Evolutionary conservation across 2,797 vertebrate genomes (phyloP), one percentile per base, ranked within the genome.

Genomic region (Liparis tanakae): DNA sequence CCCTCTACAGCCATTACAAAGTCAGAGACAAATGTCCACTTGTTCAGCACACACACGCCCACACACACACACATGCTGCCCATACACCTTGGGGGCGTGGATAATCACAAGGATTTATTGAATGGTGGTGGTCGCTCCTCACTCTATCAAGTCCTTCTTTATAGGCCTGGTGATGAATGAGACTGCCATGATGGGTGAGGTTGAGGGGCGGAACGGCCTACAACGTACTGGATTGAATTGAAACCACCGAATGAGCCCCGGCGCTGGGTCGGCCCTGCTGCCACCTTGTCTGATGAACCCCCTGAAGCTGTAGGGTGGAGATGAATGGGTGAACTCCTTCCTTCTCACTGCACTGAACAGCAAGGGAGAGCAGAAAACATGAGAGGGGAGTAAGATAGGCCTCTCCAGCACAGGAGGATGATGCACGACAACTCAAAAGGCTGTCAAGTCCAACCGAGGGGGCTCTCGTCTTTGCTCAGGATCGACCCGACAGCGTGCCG

Each of bases 21-120:
- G 82, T 79, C 90, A 82, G 80, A 90, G 78, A 90, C 83, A 88
- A 84, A 93, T 87, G 83, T 63, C 79, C 66, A 71, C 63, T 7
- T 53, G 77, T 46, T 70, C 44, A 18, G 62, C 51, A 78, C 67
- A 74, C 66, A 60, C 73, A 65, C 74, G 67, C 51, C 63, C 70
- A 76, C 69, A 67, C 60, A 76, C 65, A 22, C 62, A 67, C 70
- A 78, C 72, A 64, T 72, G 73, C 69, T 65, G 78, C 78, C 78
- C 81, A 69, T 81, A 87, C 83, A 87, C 88, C 89, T 89, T 68
- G 82, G 81, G 88, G 92, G 84, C 70, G 81, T 90, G 90, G 91
- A 90, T 94, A 94, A 94, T 93, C 89, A 90, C 81, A 81, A 90
- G 91, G 92, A 94, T 93, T 93, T 94, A 94, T 93, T 93, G 93